Percentiles rank a stretch among this genome's conserved stretches.
phyloP scores from a whole-genome alignment of 1,140 invertebrate species.

The Bicyclus anynana region DNA sequence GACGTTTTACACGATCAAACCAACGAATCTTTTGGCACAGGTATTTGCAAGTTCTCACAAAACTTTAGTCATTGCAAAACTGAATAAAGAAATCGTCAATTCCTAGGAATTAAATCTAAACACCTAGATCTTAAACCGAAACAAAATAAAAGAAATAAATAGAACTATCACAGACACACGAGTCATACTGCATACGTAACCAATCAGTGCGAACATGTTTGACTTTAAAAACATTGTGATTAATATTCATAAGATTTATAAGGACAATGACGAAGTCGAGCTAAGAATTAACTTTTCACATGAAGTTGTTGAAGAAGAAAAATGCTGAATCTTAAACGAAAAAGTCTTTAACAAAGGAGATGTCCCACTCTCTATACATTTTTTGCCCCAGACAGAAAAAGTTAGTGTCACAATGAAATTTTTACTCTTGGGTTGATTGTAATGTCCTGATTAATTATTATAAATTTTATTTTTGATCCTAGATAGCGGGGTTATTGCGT shows the following conservation, averaged over 20 bases:
- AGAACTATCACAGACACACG: constrained; percentile 72
- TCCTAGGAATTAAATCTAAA: constrained; percentile 40
- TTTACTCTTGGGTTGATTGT: too few species aligned
- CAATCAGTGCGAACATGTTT: constrained; percentile 42
- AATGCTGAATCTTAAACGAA: too few species aligned
- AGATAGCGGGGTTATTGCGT: too few species aligned
- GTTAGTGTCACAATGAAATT: too few species aligned
- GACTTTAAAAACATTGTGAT: constrained; percentile 37
- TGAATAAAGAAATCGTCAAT: constrained; percentile 26
- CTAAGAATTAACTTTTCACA: constrained; percentile 12
- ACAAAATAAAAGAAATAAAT: constrained; percentile 63
- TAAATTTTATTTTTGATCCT: too few species aligned
- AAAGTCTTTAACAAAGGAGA: neutral
- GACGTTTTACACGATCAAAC: neutral
- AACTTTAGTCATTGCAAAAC: constrained; percentile 59
- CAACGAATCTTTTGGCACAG: neutral
- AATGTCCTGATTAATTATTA: too few species aligned
- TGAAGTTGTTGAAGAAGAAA: too few species aligned
- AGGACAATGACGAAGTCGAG: constrained; percentile 24
- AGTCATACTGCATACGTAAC: constrained; percentile 58
- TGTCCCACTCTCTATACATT: too few species aligned
- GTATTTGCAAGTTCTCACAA: constrained; percentile 17
- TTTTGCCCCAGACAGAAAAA: too few species aligned
- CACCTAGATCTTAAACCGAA: constrained; percentile 39
- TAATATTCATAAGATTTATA: constrained; percentile 53